Conservation (phyloP, 2,888 invertebrate genomes). For the Drosophila macrospina region DNA sequence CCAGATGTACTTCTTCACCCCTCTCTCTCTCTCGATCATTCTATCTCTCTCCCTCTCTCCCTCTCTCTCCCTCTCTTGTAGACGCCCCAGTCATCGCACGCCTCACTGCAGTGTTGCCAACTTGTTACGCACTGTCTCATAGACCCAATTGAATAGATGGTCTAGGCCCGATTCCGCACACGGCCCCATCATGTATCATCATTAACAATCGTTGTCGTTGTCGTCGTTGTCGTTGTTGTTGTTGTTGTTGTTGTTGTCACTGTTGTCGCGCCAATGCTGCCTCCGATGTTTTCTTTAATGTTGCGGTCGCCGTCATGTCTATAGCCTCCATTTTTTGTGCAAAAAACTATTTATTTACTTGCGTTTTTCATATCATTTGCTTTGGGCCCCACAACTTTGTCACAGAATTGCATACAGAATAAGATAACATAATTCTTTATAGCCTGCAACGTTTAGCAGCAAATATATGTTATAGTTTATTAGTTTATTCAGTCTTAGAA, state of each 20-base stretch:
- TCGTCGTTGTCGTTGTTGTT: constrained; percentile 6
- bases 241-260: constrained; percentile 14
- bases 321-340: constrained; percentile 42
- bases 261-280: constrained; percentile 43
- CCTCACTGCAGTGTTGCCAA: constrained; percentile 54
- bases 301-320: constrained; percentile 61
- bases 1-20: constrained; percentile 16
- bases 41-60: not conserved
- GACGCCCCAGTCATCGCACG: constrained; percentile 27
- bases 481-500: too few species aligned
- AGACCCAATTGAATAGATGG: constrained; percentile 45
- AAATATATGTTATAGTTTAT: not conserved
- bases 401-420: not conserved
- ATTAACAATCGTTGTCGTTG: constrained; percentile 42
- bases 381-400: constrained; percentile 6
- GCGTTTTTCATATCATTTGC: constrained; percentile 13
- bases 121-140: constrained; percentile 57
- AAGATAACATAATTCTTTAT: not conserved
- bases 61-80: not conserved
- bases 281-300: constrained; percentile 48
- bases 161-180: constrained; percentile 29
- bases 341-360: constrained; percentile 51
- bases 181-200: constrained; percentile 51
- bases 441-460: not conserved
- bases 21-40: too few species aligned